phyloP scores from a whole-genome alignment of 2,797 vertebrate genomes.

The Onychomys arenicola region DNA sequence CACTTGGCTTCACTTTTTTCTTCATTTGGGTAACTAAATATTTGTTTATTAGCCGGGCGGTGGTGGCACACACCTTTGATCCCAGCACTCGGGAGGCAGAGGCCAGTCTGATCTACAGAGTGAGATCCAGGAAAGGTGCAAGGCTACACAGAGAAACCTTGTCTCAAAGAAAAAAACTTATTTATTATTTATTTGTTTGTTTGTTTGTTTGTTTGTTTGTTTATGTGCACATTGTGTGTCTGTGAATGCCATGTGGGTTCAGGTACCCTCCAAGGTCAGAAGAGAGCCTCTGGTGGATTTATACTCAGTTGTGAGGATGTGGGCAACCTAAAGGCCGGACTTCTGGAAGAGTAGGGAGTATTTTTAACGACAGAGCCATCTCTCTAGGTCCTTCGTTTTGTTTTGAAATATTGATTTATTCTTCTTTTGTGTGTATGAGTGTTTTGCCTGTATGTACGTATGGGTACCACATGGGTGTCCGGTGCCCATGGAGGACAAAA shows the following conservation, averaged over 20 bases:
- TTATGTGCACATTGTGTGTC: neutral
- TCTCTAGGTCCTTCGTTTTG: neutral
- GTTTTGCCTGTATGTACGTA: neutral
- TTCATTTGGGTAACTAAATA: neutral
- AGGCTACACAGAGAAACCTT: too few species aligned
- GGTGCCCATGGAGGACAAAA: neutral
- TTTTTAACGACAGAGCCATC: neutral
- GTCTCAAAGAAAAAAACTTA: too few species aligned
- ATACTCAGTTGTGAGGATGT: neutral
- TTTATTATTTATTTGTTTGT: neutral
- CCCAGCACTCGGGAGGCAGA: too few species aligned
- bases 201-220: neutral
- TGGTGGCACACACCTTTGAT: too few species aligned
- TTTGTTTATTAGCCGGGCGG: too few species aligned
- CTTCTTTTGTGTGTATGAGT: neutral
- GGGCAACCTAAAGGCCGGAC: neutral
- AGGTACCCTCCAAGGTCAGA: neutral
- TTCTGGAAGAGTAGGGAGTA: neutral
- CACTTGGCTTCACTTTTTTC: neutral
- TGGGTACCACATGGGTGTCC: neutral
- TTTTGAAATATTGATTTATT: neutral
- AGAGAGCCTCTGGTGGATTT: neutral
- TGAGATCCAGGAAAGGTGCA: too few species aligned
- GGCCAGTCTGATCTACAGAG: too few species aligned
- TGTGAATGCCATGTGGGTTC: neutral